phyloP scores from a whole-genome alignment of 2,888 invertebrate genomes.

The Dryocosmus kuriphilus region DNA sequence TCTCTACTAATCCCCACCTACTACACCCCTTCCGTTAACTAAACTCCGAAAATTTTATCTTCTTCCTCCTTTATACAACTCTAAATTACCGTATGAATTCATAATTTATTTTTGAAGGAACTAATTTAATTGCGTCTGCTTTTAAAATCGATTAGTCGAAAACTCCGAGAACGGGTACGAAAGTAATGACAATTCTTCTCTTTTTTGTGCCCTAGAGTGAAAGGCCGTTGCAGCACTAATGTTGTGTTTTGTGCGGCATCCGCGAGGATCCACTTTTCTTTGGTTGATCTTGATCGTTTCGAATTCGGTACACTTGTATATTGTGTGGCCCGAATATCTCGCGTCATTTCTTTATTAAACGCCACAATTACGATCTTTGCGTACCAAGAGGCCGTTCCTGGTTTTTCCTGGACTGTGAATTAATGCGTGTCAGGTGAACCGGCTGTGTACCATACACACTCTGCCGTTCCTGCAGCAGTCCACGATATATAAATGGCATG shows the following conservation, averaged over 20 bases:
- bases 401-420: constrained; percentile 57
- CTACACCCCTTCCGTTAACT: not conserved
- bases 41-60: not conserved
- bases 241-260: constrained; percentile 39
- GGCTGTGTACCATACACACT: constrained; percentile 42
- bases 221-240: constrained; percentile 23
- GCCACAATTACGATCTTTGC: constrained; percentile 62
- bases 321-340: constrained; percentile 68
- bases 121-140: no score
- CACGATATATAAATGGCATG: constrained; percentile 5
- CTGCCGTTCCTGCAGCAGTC: not conserved
- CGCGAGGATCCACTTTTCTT: constrained; percentile 51
- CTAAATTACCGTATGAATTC: not conserved
- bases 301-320: constrained; percentile 55
- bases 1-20: no score
- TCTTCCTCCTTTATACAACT: not conserved
- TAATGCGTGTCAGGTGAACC: constrained; percentile 61
- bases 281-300: constrained; percentile 53
- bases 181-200: constrained; percentile 21
- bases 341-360: constrained; percentile 72
- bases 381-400: constrained; percentile 58
- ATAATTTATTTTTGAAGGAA: no score
- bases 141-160: not conserved
- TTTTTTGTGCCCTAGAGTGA: constrained; percentile 32
- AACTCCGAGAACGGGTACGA: constrained; percentile 15